phyloP scores from a whole-genome alignment of 2,888 invertebrate species.

The Caenorhabditis imperialis region DNA sequence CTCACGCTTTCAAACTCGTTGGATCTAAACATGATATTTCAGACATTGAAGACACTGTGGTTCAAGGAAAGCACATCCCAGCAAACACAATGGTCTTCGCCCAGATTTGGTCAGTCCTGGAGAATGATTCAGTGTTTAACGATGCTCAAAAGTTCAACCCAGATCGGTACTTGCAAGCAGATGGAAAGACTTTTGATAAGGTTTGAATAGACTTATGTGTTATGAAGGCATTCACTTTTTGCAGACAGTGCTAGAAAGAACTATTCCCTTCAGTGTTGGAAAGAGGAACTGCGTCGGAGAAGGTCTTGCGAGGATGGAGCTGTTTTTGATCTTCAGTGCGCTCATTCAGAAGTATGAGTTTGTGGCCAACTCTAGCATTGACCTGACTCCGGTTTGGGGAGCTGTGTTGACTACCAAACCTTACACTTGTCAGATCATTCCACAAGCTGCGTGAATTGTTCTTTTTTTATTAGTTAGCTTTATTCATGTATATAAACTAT shows the following conservation, averaged over 20 bases:
- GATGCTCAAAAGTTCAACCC: constrained; percentile 59
- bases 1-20: background rate
- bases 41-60: constrained; percentile 35
- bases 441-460: constrained; percentile 10
- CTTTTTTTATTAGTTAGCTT: no score
- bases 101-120: constrained; percentile 54
- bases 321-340: constrained; percentile 54
- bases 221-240: background rate
- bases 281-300: constrained; percentile 66
- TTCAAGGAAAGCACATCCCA: constrained; percentile 40
- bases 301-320: constrained; percentile 61
- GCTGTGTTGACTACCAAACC: constrained; percentile 44
- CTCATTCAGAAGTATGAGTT: constrained; percentile 54
- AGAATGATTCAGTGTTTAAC: constrained; percentile 48
- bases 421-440: constrained; percentile 32
- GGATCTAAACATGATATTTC: background rate
- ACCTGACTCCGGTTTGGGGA: constrained; percentile 46
- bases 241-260: constrained; percentile 57
- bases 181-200: constrained; percentile 60
- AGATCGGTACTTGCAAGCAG: constrained; percentile 55
- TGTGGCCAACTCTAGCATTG: constrained; percentile 22
- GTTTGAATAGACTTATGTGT: background rate
- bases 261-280: constrained; percentile 63
- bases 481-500: no score
- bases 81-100: constrained; percentile 33